These are phyloP conservation scores for Amphimallon solstitiale DNA, from an alignment of 2,888 invertebrate species.

Conservation along the genomic window DNA sequence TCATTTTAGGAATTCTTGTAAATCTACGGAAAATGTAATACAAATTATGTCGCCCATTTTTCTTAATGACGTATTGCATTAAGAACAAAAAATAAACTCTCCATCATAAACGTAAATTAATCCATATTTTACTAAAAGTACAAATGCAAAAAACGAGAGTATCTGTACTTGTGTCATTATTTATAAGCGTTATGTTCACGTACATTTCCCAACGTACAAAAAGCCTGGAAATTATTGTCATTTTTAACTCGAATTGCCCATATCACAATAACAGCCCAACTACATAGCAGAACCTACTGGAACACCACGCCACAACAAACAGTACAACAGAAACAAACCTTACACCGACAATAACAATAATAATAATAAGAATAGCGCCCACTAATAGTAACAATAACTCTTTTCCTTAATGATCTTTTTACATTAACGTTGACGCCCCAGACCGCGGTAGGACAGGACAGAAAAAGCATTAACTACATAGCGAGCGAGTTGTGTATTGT, in stretches of 20 bases:
- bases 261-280: background rate
- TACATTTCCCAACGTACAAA: background rate
- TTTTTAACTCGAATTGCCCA: conserved; percentile 5
- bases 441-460: conserved; percentile 18
- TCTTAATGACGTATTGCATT: too few relatives aligned
- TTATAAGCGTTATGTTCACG: background rate
- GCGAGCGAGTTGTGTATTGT: conserved; percentile 9
- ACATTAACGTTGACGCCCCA: conserved; percentile 36
- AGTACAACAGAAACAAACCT: background rate
- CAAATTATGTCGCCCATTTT: too few relatives aligned
- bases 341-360: background rate
- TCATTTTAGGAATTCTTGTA: too few relatives aligned
- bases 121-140: too few relatives aligned
- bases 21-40: too few relatives aligned
- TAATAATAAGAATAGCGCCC: conserved; percentile 13
- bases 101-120: too few relatives aligned
- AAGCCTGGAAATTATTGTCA: conserved; percentile 13
- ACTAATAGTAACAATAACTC: conserved; percentile 37
- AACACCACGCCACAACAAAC: background rate
- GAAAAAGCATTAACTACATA: conserved; percentile 26
- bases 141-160: too few relatives aligned
- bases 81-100: too few relatives aligned
- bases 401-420: conserved; percentile 37
- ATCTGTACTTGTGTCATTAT: background rate
- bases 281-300: background rate